phyloP scores from a whole-genome alignment of 2,797 vertebrate species.

The Micropoecilia bifurca region DNA sequence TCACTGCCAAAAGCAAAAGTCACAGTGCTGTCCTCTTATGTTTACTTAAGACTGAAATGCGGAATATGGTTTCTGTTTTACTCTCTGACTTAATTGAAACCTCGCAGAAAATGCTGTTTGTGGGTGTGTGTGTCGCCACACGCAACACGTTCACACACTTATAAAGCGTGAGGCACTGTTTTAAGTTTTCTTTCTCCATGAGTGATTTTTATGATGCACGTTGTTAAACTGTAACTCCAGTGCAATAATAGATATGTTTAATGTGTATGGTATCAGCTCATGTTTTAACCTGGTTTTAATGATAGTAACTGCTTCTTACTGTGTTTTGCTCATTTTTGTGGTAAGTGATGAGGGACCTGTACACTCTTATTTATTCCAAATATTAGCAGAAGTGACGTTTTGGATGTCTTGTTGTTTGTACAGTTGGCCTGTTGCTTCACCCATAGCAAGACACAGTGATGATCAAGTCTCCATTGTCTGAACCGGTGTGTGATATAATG shows the following conservation, averaged over 20 bases:
- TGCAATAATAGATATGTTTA: conserved; percentile 17
- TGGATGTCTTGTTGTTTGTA: conserved; percentile 13
- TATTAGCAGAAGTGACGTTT: conserved; percentile 5
- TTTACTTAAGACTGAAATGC: conserved; percentile 19
- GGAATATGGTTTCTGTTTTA: conserved; percentile 4
- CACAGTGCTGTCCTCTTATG: background rate
- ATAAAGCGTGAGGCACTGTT: conserved; percentile 26
- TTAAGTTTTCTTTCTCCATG: conserved; percentile 22
- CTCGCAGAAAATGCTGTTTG: background rate
- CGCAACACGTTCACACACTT: background rate
- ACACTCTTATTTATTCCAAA: conserved; percentile 18
- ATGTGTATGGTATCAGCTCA: conserved; percentile 18
- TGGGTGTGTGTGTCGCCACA: background rate
- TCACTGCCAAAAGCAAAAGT: conserved; percentile 49
- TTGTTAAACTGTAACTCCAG: conserved; percentile 28
- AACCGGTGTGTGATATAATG: conserved; percentile 48
- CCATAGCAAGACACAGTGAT: conserved; percentile 34
- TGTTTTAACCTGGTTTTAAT: conserved; percentile 27
- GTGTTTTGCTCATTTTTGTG: conserved; percentile 17
- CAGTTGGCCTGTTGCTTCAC: background rate
- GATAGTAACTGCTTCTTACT: conserved; percentile 19
- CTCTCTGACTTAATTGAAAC: conserved; percentile 6
- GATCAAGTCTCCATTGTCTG: conserved; percentile 31
- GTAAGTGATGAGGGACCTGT: conserved; percentile 8
- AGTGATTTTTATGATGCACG: conserved; percentile 15